Evolutionary conservation across 53 echinoderm and acorn worm genomes (phyloP).

Genomic region (Paelopatides confundens): DNA sequence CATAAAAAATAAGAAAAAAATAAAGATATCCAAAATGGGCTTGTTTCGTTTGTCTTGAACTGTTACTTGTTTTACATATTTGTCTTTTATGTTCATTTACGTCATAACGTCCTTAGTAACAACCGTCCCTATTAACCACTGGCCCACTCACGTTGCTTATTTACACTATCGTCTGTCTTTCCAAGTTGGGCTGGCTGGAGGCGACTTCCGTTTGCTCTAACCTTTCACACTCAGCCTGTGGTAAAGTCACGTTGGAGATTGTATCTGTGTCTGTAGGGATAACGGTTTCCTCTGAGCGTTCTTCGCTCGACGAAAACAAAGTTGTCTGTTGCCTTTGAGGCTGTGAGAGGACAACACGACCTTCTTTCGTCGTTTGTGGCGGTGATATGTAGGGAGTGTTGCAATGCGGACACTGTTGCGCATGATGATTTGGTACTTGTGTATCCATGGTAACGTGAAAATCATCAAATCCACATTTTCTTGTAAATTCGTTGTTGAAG

Average conservation of each 20-base stretch:
- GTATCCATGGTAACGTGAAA: conserved; percentile 60
- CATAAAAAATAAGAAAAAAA: no score
- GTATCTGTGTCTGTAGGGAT: no score
- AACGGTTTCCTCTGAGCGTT: neutral
- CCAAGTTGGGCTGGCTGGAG: neutral
- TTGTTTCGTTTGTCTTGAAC: no score
- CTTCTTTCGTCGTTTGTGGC: neutral
- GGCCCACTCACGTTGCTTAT: neutral
- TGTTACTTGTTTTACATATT: no score
- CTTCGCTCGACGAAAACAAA: conserved; percentile 24
- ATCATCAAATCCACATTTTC: conserved; percentile 91
- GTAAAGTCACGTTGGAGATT: neutral
- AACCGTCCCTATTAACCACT: no score
- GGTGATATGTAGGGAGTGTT: neutral
- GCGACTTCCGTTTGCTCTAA: conserved; percentile 7
- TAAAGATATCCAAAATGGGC: no score
- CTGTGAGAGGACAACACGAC: neutral
- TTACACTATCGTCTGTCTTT: neutral
- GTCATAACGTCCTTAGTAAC: no score
- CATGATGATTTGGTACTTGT: neutral
- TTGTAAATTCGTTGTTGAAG: conserved; percentile 96
- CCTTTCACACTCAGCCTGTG: conserved; percentile 14
- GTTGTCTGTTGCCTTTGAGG: neutral
- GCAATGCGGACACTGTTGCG: conserved; percentile 12
- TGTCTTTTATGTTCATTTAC: no score